phyloP scores from a whole-genome alignment of 2,797 vertebrate species.

The Siniperca undulata region DNA sequence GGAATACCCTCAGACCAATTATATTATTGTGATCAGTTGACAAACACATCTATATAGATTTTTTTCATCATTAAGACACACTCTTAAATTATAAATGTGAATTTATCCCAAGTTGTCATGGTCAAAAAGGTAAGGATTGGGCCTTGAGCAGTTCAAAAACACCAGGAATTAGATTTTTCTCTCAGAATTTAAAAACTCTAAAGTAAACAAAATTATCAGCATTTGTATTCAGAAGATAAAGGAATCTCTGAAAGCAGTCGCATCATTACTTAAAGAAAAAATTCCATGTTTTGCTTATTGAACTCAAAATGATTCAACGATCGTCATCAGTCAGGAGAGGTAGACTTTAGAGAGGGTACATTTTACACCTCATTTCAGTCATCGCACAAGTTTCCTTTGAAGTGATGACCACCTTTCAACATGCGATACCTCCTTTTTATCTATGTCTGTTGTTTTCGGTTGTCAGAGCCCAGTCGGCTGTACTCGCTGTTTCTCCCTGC shows the following conservation, averaged over 20 bases:
- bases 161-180: background rate
- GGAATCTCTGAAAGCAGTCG: background rate
- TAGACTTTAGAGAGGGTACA: conserved; percentile 15
- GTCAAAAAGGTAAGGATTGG: background rate
- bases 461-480: conserved; percentile 46
- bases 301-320: background rate
- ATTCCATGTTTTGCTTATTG: background rate
- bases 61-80: background rate
- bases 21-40: background rate
- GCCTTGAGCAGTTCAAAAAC: background rate
- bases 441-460: conserved; percentile 62
- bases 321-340: conserved; percentile 11
- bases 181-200: background rate
- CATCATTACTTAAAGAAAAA: background rate
- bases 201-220: background rate
- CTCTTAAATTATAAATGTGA: background rate
- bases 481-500: conserved; percentile 19
- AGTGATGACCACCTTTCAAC: conserved; percentile 68
- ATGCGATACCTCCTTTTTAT: conserved; percentile 42
- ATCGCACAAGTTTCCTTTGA: conserved; percentile 55
- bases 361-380: conserved; percentile 36
- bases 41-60: background rate
- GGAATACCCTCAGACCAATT: background rate
- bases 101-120: background rate
- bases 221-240: background rate